Evolutionary conservation across 2,888 invertebrate species (phyloP), one percentile per base, ranked within the genome.

Genomic region (Dryococelus australis): DNA sequence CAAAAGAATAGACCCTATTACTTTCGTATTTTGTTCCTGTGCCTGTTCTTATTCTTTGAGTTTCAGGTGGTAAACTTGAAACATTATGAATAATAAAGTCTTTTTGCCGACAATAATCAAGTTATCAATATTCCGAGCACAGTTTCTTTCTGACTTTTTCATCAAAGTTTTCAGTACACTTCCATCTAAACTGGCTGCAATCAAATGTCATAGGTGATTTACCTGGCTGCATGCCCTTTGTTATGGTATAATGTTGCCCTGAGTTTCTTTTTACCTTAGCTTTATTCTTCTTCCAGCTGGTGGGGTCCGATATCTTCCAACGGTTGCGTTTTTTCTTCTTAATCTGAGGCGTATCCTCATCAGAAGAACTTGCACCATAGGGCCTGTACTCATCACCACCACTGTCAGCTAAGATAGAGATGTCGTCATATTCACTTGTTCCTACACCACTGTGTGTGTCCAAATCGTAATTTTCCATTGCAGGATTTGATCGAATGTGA

Each of bases 51-150:
- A 24, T 9, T 84, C 43, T 65, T 65, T 35, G 28, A 12, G 27
- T 84, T 27, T 84, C 8, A 27, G 35, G 28, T 28, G 43, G 35
- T 24, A n/a, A n/a, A n/a, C n/a, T n/a, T n/a, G n/a, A n/a, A n/a
- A n/a, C n/a, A n/a, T 47, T 47, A 47, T 47, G 6, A 47, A 47
- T 12, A 47, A 47, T 47, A 47, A 47, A 47, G 47, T 47, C 9
- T 47, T 47, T 47, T 43, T 84, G 84, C 47, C 47, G 28, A 43
- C 24, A 28, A 43, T 84, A 84, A 43, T 43, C 84, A 26, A 84
- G 84, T 84, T 84, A 24, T 12, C 43, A 43, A 84, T 84, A 84
- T 84, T 28, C 12, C n/a, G 47, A 47, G 47, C 47, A 47, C 9
- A 43, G 43, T 20, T 65, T 65, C 24, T 65, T 65, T 16, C 65